A percentile compares a stretch with the other conserved stretches of the same genome.
Evolutionary conservation across 2,797 vertebrate species (phyloP).

Genomic region (Molothrus ater): DNA sequence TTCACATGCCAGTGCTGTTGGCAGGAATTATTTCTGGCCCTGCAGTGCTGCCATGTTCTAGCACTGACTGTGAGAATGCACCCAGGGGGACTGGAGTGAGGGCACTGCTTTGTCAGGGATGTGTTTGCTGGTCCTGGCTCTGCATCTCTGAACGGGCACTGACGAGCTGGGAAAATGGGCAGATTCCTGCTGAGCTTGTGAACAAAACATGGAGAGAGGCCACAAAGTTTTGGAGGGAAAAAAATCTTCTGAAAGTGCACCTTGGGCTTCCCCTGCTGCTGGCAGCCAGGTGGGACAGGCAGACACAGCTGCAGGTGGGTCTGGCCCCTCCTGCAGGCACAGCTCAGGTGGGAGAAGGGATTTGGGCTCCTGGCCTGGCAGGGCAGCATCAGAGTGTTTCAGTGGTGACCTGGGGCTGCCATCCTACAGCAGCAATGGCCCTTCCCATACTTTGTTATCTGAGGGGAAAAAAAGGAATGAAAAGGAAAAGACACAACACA

Average conservation of each 20-base stretch:
- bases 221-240: not conserved
- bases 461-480: not conserved
- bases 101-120: not conserved
- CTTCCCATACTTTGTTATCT: not conserved
- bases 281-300: fast-evolving
- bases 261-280: fast-evolving
- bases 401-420: not conserved
- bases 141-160: fast-evolving
- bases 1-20: not conserved
- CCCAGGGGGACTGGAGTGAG: fast-evolving
- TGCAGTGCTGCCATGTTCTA: not conserved
- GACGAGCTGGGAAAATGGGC: fast-evolving
- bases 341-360: not conserved
- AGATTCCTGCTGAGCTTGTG: not conserved
- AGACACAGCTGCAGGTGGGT: fast-evolving
- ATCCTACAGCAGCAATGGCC: not conserved
- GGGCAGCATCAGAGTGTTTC: not conserved
- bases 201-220: not conserved
- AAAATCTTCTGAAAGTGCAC: not conserved
- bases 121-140: not conserved
- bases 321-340: not conserved
- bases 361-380: not conserved
- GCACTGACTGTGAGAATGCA: not conserved
- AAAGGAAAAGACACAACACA: not conserved
- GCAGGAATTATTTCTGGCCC: not conserved